A percentile compares a stretch with the other conserved stretches of the same genome.
These are phyloP conservation scores for Crocodylus rhombifer DNA, from an alignment of 2,797 vertebrate genomes.

Conservation along the genomic window DNA sequence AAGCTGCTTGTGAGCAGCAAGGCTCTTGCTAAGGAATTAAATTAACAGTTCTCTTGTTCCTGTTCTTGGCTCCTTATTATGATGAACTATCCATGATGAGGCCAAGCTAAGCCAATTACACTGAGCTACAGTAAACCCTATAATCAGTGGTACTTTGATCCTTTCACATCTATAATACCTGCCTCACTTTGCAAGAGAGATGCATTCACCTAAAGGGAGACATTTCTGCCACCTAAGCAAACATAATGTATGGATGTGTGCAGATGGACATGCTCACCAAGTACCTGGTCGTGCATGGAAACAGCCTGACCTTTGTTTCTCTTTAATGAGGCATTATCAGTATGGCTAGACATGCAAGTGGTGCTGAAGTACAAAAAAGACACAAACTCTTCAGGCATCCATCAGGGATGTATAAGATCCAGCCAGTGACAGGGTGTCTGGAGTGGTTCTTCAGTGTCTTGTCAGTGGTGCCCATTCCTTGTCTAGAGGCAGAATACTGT, in stretches of 20 bases:
- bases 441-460: neutral
- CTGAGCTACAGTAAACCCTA: neutral
- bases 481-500: neutral
- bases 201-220: neutral
- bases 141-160: neutral
- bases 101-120: neutral
- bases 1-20: neutral
- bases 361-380: neutral
- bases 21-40: neutral
- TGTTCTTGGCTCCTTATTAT: neutral
- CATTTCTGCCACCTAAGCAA: neutral
- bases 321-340: neutral
- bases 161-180: neutral
- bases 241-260: neutral
- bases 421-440: no score
- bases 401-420: no score
- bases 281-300: neutral
- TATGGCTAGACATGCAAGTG: neutral
- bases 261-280: neutral
- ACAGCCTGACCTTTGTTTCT: neutral
- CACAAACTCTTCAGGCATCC: neutral
- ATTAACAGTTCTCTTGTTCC: neutral
- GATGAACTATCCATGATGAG: rapidly evolving
- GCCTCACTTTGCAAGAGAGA: neutral
- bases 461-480: neutral